Evolutionary conservation across 2,888 invertebrate genomes (phyloP), one percentile per base, ranked within the genome.

Genomic region (Oeneis ivallda): DNA sequence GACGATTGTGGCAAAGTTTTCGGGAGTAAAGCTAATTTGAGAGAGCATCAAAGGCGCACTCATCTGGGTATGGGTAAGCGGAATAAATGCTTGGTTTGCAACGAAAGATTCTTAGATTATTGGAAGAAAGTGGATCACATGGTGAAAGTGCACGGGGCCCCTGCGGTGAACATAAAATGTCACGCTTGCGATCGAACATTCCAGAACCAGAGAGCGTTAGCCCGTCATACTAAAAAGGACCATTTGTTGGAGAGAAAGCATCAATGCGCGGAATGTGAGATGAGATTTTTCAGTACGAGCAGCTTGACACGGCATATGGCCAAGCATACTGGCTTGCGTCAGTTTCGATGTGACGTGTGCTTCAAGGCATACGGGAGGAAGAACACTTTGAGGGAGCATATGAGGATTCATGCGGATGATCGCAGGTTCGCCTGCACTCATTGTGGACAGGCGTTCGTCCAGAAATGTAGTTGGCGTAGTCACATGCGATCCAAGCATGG

Each of bases 191-290:
- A 85, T 0, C 75, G 79, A 1, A 79, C 79, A 0, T 88, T 86
- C 52, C 73, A 75, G 9, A 80, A 80, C 11, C 82, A 83, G 54
- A 74, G 79, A n/a, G 70, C 76, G 0, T 62, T 87, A 2, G 70
- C 80, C 0, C 71, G 73, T 0, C 88, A 88, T 50, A 82, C 77
- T 3, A 86, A 81, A 68, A 84, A 81, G 65, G 83, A 88, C 10
- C 92, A 92, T 65, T 76, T 92, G 4, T 72, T 84, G 76, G 86
- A 87, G 64, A 75, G 81, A 32, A 79, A 82, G 13, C 89, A 87
- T 45, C 83, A 81, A 19, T 93, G 93, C 56, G 74, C 76, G 0
- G 81, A 90, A 10, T 93, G 93, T 49, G 87, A 86, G 0, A 89
- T 85, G 76, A 76, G 75, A 7, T 86, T 86, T 47, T 88, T 80